Conservation (phyloP, 2,888 invertebrate genomes). For the Aromia moschata region DNA sequence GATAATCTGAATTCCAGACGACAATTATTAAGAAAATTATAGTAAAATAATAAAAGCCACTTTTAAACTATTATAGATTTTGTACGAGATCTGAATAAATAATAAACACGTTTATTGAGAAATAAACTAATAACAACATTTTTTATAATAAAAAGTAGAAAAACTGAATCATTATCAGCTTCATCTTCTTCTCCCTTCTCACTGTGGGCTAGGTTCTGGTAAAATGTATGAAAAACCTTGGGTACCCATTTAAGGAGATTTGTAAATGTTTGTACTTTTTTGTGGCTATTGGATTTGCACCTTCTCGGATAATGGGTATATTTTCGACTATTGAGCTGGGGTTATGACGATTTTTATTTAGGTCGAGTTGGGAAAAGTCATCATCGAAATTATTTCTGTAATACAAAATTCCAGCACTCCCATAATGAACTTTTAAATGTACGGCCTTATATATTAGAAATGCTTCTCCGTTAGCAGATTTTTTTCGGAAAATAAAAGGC, state of each 20-base stretch:
- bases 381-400: constrained; percentile 23
- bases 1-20: too few species aligned
- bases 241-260: constrained; percentile 25
- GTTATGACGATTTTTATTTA: constrained; percentile 10
- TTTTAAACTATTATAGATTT: too few species aligned
- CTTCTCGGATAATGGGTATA: constrained; percentile 19
- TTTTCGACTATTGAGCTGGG: constrained; percentile 5
- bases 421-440: constrained; percentile 25
- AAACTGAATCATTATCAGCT: too few species aligned
- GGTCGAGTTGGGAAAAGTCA: constrained; percentile 7
- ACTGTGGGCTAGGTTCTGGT: constrained; percentile 24
- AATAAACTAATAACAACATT: too few species aligned
- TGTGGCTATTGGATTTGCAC: constrained; percentile 17
- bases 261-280: constrained; percentile 28
- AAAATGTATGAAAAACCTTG: constrained; percentile 24
- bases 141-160: too few species aligned
- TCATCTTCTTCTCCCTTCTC: too few species aligned
- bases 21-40: too few species aligned
- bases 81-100: too few species aligned
- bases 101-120: too few species aligned
- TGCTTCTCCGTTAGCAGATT: constrained; percentile 14
- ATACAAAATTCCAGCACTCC: constrained; percentile 15
- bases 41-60: too few species aligned
- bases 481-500: constrained; percentile 18
- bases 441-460: constrained; percentile 32